Conservation (phyloP, 2,797 vertebrate genomes). For the Sebastes hubbsi region DNA sequence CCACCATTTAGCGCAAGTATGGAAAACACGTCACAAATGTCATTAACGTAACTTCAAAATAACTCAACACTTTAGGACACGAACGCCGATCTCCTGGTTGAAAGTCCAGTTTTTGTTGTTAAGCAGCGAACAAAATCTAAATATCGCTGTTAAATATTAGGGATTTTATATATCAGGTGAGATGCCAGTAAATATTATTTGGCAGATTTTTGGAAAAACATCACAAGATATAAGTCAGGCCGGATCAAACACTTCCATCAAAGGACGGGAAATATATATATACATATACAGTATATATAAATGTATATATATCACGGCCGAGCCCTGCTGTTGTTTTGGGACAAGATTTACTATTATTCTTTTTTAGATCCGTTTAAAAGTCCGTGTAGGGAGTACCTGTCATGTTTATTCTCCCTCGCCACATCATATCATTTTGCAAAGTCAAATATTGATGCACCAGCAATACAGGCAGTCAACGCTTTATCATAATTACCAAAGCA, state of each 20-base stretch:
- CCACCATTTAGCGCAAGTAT: no score
- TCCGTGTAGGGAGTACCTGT: background rate
- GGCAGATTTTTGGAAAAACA: background rate
- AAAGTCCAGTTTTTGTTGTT: background rate
- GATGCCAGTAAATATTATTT: background rate
- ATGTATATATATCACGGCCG: no score
- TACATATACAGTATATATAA: background rate
- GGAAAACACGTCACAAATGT: no score
- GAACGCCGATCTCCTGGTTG: no score
- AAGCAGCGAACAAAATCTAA: background rate
- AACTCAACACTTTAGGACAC: no score
- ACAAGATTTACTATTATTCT: background rate
- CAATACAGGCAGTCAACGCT: constrained; percentile 13
- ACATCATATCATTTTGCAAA: background rate
- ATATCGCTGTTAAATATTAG: background rate
- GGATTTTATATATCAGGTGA: background rate
- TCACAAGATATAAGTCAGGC: background rate
- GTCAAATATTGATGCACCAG: constrained; percentile 2
- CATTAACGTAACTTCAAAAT: no score
- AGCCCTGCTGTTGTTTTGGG: background rate
- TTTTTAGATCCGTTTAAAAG: background rate
- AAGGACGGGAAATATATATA: background rate
- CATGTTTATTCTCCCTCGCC: background rate
- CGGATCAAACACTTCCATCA: background rate
- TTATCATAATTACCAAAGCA: constrained; percentile 48